Percentiles rank a stretch among this genome's conserved stretches.
phyloP scores from a whole-genome alignment of 1,140 invertebrate species.

The Drosophila quadrilineata region DNA sequence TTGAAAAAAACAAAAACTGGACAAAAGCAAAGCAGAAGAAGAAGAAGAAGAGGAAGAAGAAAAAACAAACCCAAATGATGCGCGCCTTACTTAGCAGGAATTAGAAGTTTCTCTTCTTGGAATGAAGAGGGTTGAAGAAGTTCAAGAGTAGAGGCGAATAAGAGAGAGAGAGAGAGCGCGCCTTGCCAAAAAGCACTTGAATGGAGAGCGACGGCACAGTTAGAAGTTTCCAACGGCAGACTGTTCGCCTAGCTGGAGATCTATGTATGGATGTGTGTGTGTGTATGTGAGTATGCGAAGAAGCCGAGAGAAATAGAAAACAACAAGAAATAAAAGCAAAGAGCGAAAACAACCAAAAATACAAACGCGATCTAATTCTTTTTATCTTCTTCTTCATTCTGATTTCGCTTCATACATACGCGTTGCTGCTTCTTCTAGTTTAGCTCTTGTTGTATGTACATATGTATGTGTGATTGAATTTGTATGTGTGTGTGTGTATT shows the following conservation, averaged over 20 bases:
- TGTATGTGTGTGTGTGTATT: neutral
- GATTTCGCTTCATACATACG: neutral
- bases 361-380: slow-evolving; percentile 41
- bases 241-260: no score
- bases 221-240: no score
- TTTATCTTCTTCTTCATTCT: slow-evolving; percentile 12
- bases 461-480: neutral
- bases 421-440: slow-evolving; percentile 9
- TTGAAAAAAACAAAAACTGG: slow-evolving; percentile 65
- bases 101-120: slow-evolving; percentile 19
- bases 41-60: slow-evolving; percentile 28
- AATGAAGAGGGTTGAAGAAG: no score
- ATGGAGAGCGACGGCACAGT: slow-evolving; percentile 6
- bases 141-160: no score
- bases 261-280: no score
- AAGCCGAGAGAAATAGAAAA: slow-evolving; percentile 16
- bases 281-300: no score
- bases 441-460: neutral
- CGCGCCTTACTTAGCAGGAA: slow-evolving; percentile 51
- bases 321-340: slow-evolving; percentile 43
- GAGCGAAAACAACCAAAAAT: slow-evolving; percentile 27
- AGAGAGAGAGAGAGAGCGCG: no score
- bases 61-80: slow-evolving; percentile 5
- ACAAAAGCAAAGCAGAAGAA: slow-evolving; percentile 13
- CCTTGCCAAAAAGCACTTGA: slow-evolving; percentile 8